Evolutionary conservation across 2,888 invertebrate species (phyloP).

Genomic region (Cephus sareptanus): DNA sequence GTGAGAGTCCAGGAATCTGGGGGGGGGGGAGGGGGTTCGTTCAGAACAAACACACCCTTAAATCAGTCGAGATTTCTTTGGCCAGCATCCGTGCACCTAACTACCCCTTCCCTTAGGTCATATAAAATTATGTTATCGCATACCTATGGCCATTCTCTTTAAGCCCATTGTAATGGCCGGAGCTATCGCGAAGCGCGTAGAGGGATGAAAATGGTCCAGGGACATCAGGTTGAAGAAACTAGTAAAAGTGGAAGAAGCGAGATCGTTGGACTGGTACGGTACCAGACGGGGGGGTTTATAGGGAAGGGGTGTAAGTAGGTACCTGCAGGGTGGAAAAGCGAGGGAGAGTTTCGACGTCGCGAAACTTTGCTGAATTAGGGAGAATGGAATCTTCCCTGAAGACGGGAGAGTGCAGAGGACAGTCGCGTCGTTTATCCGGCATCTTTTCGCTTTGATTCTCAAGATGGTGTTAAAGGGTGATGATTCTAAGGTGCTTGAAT

Average conservation of each 20-base stretch:
- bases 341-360: background rate
- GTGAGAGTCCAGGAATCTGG: slow-evolving; percentile 3
- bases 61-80: slow-evolving; percentile 43
- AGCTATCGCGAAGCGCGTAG: background rate
- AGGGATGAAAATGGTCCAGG: background rate
- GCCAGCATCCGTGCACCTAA: slow-evolving; percentile 15
- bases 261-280: background rate
- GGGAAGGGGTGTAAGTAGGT: background rate
- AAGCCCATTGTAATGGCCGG: background rate
- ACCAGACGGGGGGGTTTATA: background rate
- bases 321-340: background rate
- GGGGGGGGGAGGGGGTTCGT: background rate
- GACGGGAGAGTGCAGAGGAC: background rate
- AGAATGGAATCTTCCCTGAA: background rate
- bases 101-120: background rate
- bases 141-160: background rate
- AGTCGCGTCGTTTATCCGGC: background rate
- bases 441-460: background rate
- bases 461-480: background rate
- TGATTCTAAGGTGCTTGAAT: background rate
- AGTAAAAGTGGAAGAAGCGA: background rate
- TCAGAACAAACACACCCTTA: slow-evolving; percentile 20
- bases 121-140: background rate
- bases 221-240: background rate
- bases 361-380: background rate